phyloP scores from a whole-genome alignment of 2,888 invertebrate species.

The Aethes cnicana region DNA sequence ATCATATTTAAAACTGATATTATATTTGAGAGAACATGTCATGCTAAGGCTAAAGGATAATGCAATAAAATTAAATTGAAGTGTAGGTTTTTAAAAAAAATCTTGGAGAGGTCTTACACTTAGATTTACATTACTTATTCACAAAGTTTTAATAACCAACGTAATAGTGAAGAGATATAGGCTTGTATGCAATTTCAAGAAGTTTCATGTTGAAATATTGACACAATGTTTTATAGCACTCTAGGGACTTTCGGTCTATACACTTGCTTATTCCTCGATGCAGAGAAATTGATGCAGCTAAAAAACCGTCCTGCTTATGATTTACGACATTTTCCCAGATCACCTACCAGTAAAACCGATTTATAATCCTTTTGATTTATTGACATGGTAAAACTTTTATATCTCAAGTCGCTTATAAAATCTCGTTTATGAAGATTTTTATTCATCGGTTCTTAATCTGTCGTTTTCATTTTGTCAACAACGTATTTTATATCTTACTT shows the following conservation, averaged over 20 bases:
- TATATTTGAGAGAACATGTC: too few relatives aligned
- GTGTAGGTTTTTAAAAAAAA: too few relatives aligned
- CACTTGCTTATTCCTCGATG: conserved; percentile 10
- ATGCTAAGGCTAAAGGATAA: too few relatives aligned
- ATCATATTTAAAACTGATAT: too few relatives aligned
- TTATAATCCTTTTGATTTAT: conserved; percentile 75
- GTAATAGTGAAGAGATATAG: too few relatives aligned
- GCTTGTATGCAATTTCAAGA: too few relatives aligned
- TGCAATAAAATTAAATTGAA: too few relatives aligned
- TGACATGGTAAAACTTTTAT: conserved; percentile 64
- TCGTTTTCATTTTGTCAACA: conserved; percentile 4
- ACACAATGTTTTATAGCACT: conserved; percentile 50
- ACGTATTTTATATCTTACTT: not conserved
- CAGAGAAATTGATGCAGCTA: conserved; percentile 31
- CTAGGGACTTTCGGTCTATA: conserved; percentile 44
- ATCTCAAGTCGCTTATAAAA: conserved; percentile 40
- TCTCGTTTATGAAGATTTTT: conserved; percentile 42
- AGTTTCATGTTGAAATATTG: conserved; percentile 33
- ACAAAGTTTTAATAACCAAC: not conserved
- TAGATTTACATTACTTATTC: too few relatives aligned
- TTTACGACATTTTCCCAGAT: conserved; percentile 64
- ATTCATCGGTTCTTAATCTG: conserved; percentile 33
- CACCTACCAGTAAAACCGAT: conserved; percentile 71
- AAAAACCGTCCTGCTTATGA: conserved; percentile 66
- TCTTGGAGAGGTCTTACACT: too few relatives aligned